Evolutionary conservation across 2,888 invertebrate genomes (phyloP).

Genomic region (Bibio marci): DNA sequence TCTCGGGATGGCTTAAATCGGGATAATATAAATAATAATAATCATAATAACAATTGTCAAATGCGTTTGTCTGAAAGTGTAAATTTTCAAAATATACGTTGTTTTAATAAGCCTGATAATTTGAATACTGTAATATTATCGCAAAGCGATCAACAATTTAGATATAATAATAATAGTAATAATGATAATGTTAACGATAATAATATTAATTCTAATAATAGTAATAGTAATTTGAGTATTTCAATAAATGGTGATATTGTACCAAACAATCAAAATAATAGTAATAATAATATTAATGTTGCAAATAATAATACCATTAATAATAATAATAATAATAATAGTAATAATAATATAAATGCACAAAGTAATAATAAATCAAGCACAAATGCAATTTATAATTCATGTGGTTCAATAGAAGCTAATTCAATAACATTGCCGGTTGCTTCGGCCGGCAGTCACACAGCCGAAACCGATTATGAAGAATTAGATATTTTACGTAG

Average conservation of each 20-base stretch:
- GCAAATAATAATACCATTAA: background rate
- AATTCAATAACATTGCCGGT: constrained; percentile 21
- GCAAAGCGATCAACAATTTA: constrained; percentile 27
- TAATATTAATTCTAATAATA: constrained; percentile 6
- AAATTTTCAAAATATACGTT: constrained; percentile 15
- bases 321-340: background rate
- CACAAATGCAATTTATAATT: constrained; percentile 18
- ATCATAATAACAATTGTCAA: constrained; percentile 8
- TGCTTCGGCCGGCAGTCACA: constrained; percentile 12
- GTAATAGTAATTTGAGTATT: constrained; percentile 6
- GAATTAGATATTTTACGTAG: constrained; percentile 18
- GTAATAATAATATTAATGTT: constrained; percentile 16
- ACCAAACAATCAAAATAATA: constrained; percentile 7
- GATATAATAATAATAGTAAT: constrained; percentile 23
- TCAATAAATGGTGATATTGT: constrained; percentile 3
- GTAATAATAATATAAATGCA: constrained; percentile 19
- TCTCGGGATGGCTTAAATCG: background rate
- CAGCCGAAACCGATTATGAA: constrained; percentile 15
- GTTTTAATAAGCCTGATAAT: constrained; percentile 7
- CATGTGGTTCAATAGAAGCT: constrained; percentile 20
- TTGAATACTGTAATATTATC: constrained; percentile 14
- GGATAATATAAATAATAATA: constrained; percentile 5
- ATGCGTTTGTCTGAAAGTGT: constrained; percentile 20
- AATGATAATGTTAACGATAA: constrained; percentile 24
- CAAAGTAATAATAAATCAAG: constrained; percentile 17